Percentiles rank a stretch among this genome's conserved stretches.
These are phyloP conservation scores for Sciurus carolinensis DNA, from an alignment of 2,797 vertebrate genomes.

Conservation along the genomic window DNA sequence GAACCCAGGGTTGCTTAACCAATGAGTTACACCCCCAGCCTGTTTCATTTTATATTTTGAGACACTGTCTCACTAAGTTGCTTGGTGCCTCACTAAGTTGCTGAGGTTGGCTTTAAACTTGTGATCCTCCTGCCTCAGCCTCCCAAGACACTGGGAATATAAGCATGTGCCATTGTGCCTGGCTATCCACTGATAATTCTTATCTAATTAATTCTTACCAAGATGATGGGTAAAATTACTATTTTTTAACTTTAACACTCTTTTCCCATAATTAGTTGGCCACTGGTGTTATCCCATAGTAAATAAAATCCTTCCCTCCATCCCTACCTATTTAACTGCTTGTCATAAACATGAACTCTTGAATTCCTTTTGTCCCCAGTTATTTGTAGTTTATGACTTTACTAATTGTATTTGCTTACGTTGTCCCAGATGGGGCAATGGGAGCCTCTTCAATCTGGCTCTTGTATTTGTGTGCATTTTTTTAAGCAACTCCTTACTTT, in stretches of 20 bases:
- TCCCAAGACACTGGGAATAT: too few species aligned
- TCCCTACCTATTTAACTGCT: background rate
- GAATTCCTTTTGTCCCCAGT: background rate
- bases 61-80: too few species aligned
- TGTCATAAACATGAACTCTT: background rate
- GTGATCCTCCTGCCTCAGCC: too few species aligned
- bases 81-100: too few species aligned
- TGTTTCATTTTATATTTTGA: too few species aligned
- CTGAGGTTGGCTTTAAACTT: too few species aligned
- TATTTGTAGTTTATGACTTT: background rate
- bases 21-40: too few species aligned
- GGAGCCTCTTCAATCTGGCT: background rate
- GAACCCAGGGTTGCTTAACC: too few species aligned
- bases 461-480: background rate
- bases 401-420: background rate
- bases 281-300: background rate
- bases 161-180: too few species aligned
- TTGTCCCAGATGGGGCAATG: background rate
- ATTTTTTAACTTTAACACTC: background rate
- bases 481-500: conserved; percentile 46
- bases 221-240: background rate
- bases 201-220: background rate
- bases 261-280: background rate
- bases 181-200: background rate
- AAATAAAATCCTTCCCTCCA: background rate